Evolutionary conservation across 1,140 invertebrate species (phyloP), one percentile per base, ranked within the genome.

Genomic region (Anastatus disparis): DNA sequence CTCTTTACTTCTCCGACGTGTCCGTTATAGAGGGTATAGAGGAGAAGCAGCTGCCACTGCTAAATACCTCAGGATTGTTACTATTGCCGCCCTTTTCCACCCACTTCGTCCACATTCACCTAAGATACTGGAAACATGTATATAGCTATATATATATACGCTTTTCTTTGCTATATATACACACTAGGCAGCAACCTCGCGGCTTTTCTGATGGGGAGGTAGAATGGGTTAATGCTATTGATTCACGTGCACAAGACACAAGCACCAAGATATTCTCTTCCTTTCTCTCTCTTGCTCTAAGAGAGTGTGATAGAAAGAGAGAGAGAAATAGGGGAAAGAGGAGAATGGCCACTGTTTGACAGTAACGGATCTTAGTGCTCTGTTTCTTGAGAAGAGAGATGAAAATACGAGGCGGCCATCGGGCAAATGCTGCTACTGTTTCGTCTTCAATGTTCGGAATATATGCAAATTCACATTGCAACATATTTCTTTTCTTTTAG

Each of bases 41-140:
- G 63, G 64, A 29, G 48, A 35, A 40, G 71, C 31, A 44, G 58
- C 68, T 22, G 61, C 68, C 27, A 26, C 82, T 79, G 83, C 84
- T 86, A 85, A 85, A 85, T 86, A 85, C 84, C 83, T 85, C 85
- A 84, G 83, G 82, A 85, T 85, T 85, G 85, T 86, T 86, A 86
- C 83, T 82, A 83, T 83, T 85, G 81, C 83, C 76, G 80, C 79
- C 81, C 58, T 63, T 64, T 50, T 27, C 67, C 52, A 26, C 53
- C 53, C 35, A 27, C 44, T 73, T 65, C 69, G 70, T 63, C 75
- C n/a, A n/a, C n/a, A n/a, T n/a, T n/a, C n/a, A n/a, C n/a, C n/a
- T n/a, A n/a, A n/a, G n/a, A n/a, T n/a, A n/a, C n/a, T n/a, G n/a
- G n/a, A n/a, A n/a, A n/a, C n/a, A n/a, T n/a, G n/a, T n/a, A n/a